Conservation (phyloP, 2,113 vertebrate species). For the Coreoperca whiteheadi region DNA sequence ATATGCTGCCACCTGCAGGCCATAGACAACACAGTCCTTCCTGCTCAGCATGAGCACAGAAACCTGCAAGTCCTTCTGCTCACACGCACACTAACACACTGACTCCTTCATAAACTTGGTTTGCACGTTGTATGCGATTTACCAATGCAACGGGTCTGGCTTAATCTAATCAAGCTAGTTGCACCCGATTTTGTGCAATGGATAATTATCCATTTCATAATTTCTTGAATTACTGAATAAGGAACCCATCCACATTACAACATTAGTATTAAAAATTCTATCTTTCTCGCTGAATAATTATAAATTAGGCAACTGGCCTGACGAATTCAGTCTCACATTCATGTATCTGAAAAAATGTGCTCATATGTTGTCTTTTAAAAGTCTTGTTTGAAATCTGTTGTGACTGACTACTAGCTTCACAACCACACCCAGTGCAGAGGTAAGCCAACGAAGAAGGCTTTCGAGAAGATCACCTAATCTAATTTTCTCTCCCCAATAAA, state of each 20-base stretch:
- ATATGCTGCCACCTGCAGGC: constrained; percentile 77
- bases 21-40: background rate
- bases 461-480: constrained; percentile 67
- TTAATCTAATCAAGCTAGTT: background rate
- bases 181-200: background rate
- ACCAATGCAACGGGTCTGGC: background rate
- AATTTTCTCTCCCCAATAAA: constrained; percentile 72
- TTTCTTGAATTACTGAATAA: background rate
- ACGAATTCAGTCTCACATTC: background rate
- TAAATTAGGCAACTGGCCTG: background rate
- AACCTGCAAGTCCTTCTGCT: background rate
- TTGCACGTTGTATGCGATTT: background rate
- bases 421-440: constrained; percentile 45
- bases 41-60: background rate
- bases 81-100: background rate
- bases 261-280: background rate
- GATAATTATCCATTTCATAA: background rate
- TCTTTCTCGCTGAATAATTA: background rate
- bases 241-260: background rate
- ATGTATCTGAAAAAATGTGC: background rate
- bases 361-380: constrained; percentile 8
- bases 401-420: constrained; percentile 11
- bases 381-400: background rate
- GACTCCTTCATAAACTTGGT: background rate
- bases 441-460: constrained; percentile 45